Percentiles rank a stretch among this genome's conserved stretches.
Evolutionary conservation across 2,797 vertebrate species (phyloP).

Genomic region (Muraenolepis orangiensis): DNA sequence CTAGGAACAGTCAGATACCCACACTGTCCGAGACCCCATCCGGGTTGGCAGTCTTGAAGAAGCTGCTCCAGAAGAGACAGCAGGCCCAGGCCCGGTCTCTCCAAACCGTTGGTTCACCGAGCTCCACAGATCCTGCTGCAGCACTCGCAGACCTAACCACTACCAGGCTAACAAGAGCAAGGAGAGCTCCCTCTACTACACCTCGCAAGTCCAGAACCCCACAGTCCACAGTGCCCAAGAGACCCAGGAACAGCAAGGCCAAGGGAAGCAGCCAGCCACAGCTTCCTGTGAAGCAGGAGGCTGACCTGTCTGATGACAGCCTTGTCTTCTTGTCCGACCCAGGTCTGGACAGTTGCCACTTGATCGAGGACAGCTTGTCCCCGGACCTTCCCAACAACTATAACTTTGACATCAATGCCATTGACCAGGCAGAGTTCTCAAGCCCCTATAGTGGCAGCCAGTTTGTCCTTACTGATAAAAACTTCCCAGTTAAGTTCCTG

Average conservation of each 20-base stretch:
- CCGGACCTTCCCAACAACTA: slow-evolving; percentile 91
- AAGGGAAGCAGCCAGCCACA: slow-evolving; percentile 63
- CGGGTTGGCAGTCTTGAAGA: slow-evolving; percentile 88
- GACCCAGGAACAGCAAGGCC: slow-evolving; percentile 71
- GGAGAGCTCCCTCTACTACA: slow-evolving; percentile 66
- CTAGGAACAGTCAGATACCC: slow-evolving; percentile 68
- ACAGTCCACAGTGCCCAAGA: slow-evolving; percentile 73
- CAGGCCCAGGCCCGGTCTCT: slow-evolving; percentile 66
- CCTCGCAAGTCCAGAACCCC: slow-evolving; percentile 79
- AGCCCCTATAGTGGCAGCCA: slow-evolving; percentile 92
- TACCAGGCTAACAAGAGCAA: slow-evolving; percentile 70
- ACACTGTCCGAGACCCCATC: slow-evolving; percentile 79
- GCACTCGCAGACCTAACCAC: slow-evolving; percentile 56
- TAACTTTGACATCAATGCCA: slow-evolving; percentile 92
- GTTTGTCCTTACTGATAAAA: slow-evolving; percentile 93
- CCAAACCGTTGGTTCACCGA: slow-evolving; percentile 53
- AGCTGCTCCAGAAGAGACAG: slow-evolving; percentile 89
- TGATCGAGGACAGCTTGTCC: slow-evolving; percentile 93
- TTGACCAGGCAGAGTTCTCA: slow-evolving; percentile 90
- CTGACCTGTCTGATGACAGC: slow-evolving; percentile 75
- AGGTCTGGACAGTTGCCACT: slow-evolving; percentile 89
- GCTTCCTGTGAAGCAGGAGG: slow-evolving; percentile 62
- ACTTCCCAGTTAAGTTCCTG: slow-evolving; percentile 90
- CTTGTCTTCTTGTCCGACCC: slow-evolving; percentile 84
- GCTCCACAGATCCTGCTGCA: slow-evolving; percentile 60